Evolutionary conservation across 1,140 invertebrate species (phyloP), one percentile per base, ranked within the genome.

Genomic region (Megathymus violae): DNA sequence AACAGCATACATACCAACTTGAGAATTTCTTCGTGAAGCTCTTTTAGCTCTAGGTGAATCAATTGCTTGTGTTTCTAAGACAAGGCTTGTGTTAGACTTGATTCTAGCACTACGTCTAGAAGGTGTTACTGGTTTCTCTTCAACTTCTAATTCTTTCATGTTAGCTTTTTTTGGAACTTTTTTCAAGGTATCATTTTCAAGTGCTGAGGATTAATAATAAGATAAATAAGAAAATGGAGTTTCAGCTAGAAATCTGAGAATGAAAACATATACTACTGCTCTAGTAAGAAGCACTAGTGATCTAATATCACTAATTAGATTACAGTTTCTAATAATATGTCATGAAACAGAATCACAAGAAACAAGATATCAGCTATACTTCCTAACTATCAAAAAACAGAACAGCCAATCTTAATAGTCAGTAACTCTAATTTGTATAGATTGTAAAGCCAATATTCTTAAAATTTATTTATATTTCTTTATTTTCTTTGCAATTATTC

Each of bases 11-110:
- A 46, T 67, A 75, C 88, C 86, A 68, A 72, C 62, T 71, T 74
- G 74, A 47, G 88, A 90, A 44, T 47, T 77, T 47, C 86, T 80
- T 48, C 88, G 78, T 15, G 80, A 59, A 27, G 81, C 85, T 67
- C 88, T 79, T 61, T 76, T 89, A 27, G 85, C 85, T 69, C 86
- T 78, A 1, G 88, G 88, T 5, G 88, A 85, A 13, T 82, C 82
- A 61, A 71, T 40, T 22, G 15, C 48, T 31, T 72, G 65, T 22
- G 78, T 77, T 13, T 88, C 88, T 7, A 76, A 83, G 6, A 83
- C 62, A 64, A 85, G 75, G 48, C 85, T 88, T 11, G 80, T 87
- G 58, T 88, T 88, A 16, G 88, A 90, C 58, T 76, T 80, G 9
- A 84, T 80, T 41, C 88, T 75, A 13, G 82, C 65, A 48, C 79